Percentiles rank a stretch among this genome's conserved stretches.
These are phyloP conservation scores for Ochropleura leucogaster DNA, from an alignment of 2,888 invertebrate species.

Conservation along the genomic window DNA sequence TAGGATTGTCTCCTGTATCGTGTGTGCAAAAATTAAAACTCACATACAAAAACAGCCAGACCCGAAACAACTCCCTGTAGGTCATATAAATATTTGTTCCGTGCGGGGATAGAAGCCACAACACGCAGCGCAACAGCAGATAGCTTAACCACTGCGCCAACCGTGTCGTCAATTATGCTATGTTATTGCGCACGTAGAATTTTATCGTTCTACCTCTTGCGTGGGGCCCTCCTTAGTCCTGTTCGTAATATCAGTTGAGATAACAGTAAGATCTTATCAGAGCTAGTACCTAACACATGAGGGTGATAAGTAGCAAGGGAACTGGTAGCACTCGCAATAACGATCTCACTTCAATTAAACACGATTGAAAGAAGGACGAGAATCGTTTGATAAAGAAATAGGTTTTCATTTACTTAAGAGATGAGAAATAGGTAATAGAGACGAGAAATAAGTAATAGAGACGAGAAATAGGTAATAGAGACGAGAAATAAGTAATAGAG, in stretches of 20 bases:
- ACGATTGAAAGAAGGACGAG: constrained; percentile 12
- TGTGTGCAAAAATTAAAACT: too few relatives aligned
- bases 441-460: not conserved
- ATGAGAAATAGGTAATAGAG: too few relatives aligned
- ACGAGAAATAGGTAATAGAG: too few relatives aligned
- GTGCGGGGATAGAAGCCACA: too few relatives aligned
- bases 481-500: not conserved
- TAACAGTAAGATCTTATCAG: constrained; percentile 52
- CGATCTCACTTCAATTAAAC: constrained; percentile 40
- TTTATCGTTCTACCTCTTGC: constrained; percentile 3
- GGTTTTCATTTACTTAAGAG: not conserved
- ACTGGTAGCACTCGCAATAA: constrained; percentile 27
- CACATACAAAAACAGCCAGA: too few relatives aligned
- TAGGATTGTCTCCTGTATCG: too few relatives aligned
- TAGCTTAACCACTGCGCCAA: too few relatives aligned
- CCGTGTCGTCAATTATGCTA: too few relatives aligned
- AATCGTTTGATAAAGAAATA: constrained; percentile 11
- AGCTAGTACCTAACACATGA: constrained; percentile 17
- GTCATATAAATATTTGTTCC: too few relatives aligned
- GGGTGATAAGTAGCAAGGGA: constrained; percentile 22
- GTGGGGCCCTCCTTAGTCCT: constrained; percentile 36
- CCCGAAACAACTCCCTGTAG: too few relatives aligned
- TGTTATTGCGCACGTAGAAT: not conserved
- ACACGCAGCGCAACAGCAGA: too few relatives aligned
- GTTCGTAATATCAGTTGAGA: constrained; percentile 47